A percentile compares a stretch with the other conserved stretches of the same genome.
Evolutionary conservation across 2,113 vertebrate species (phyloP).

Genomic region (Anolis sagrei): DNA sequence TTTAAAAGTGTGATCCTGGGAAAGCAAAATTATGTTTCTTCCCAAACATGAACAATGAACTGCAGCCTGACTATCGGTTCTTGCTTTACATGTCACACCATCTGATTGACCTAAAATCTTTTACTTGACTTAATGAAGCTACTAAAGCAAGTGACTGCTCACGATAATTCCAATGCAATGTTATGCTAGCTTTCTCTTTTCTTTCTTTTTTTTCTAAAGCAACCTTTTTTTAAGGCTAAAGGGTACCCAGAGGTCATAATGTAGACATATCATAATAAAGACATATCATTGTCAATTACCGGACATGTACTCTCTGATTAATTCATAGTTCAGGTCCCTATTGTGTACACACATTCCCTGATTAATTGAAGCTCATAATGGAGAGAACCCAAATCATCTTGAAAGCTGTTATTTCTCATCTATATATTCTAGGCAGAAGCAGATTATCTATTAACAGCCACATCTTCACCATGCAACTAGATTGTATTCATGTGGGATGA

Average conservation of each 20-base stretch:
- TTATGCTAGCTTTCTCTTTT: too few species aligned
- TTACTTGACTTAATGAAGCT: constrained; percentile 53
- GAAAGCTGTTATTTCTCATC: neutral
- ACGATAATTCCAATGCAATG: constrained; percentile 33
- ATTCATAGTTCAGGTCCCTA: neutral
- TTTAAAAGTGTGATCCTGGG: constrained; percentile 16
- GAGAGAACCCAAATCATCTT: neutral
- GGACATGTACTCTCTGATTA: too few species aligned
- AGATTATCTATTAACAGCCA: neutral
- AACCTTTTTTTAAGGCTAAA: neutral
- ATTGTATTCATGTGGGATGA: neutral
- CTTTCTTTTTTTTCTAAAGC: neutral
- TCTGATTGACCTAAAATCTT: neutral
- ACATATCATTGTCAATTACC: neutral
- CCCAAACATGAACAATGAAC: constrained; percentile 16
- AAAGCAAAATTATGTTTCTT: neutral
- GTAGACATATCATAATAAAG: too few species aligned
- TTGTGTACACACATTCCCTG: neutral
- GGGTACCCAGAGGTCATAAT: neutral
- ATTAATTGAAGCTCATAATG: neutral
- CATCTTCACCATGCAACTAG: neutral
- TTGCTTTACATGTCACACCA: neutral
- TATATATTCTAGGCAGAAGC: neutral
- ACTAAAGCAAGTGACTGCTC: constrained; percentile 28
- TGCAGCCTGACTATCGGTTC: constrained; percentile 17